phyloP scores from a whole-genome alignment of 2,888 invertebrate species.

The Caradrina kadenii region DNA sequence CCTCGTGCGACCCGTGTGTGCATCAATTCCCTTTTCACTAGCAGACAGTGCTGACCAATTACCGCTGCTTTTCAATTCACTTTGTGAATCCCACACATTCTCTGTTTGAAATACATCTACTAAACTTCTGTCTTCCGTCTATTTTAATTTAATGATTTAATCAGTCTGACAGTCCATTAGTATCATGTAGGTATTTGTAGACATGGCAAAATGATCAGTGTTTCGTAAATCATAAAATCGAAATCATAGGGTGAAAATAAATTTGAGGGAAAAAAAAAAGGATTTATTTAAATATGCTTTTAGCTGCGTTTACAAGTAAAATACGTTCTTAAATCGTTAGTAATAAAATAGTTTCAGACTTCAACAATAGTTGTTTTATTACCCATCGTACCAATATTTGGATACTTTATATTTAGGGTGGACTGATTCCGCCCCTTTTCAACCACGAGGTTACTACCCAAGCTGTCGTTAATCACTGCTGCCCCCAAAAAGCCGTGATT shows the following conservation, averaged over 20 bases:
- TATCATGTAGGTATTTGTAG: constrained; percentile 18
- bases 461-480: constrained; percentile 41
- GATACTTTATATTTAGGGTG: neutral
- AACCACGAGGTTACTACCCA: constrained; percentile 10
- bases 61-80: constrained; percentile 75
- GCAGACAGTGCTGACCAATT: constrained; percentile 60
- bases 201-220: constrained; percentile 33
- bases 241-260: constrained; percentile 21
- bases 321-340: neutral
- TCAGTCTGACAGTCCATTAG: constrained; percentile 6
- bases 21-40: constrained; percentile 54
- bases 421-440: neutral
- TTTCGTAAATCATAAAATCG: constrained; percentile 30
- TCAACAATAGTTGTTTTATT: neutral
- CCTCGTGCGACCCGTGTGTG: constrained; percentile 34
- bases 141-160: constrained; percentile 29
- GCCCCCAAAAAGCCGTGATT: constrained; percentile 38
- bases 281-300: constrained; percentile 8
- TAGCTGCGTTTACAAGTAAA: neutral
- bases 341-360: neutral
- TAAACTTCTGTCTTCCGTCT: constrained; percentile 31
- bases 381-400: neutral
- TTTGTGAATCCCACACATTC: constrained; percentile 70
- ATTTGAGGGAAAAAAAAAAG: neutral
- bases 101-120: constrained; percentile 48